Base-by-base conservation (phyloP, 2,888 invertebrate genomes). In the Torymus tubicola region DNA sequence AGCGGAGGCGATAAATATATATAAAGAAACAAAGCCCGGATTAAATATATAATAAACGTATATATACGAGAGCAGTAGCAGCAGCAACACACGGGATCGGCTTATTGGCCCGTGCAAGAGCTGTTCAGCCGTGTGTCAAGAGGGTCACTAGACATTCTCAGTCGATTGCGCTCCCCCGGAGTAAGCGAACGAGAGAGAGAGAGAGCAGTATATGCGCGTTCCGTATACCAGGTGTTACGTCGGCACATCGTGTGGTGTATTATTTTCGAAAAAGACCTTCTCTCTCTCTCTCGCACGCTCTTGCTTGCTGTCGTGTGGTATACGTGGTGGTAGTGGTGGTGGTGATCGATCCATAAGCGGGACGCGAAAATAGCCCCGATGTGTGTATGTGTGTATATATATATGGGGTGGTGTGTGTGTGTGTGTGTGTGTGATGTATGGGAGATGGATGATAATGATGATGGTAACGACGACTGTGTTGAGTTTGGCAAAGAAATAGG, bases 61-160 rank as follows among this genome's bases (percentile, higher is more conserved):
- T 3, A 4, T 5, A 5, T 5, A 5, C 31, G 31, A 31, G 31
- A 31, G 31, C 31, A 31, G 31, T 0, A 57, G 80, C 68, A 60
- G 82, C 75, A 82, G 83, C 82, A 21, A 21, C 21, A 21, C 21
- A 21, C 84, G 82, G 80, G 84, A 83, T n/a, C n/a, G n/a, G 83
- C 80, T 86, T 81, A 84, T 83, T 86, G 85, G 85, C 84, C 85
- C 86, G 86, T 86, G 81, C 84, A 84, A 80, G 31, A 31, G 80
- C 65, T 84, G 86, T 78, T 86, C 86, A 85, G 79, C 84, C 84
- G 84, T 82, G 86, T 86, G 86, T 86, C 86, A 86, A 87, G 86
- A 88, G 88, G 87, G 86, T 87, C 89, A 89, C 86, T 87, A 85
- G 87, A 86, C 85, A 88, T 88, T 90, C 87, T 87, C 90, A 87